These are phyloP conservation scores for Hirundichthys speculiger DNA, from an alignment of 2,113 vertebrate species.

Conservation along the genomic window DNA sequence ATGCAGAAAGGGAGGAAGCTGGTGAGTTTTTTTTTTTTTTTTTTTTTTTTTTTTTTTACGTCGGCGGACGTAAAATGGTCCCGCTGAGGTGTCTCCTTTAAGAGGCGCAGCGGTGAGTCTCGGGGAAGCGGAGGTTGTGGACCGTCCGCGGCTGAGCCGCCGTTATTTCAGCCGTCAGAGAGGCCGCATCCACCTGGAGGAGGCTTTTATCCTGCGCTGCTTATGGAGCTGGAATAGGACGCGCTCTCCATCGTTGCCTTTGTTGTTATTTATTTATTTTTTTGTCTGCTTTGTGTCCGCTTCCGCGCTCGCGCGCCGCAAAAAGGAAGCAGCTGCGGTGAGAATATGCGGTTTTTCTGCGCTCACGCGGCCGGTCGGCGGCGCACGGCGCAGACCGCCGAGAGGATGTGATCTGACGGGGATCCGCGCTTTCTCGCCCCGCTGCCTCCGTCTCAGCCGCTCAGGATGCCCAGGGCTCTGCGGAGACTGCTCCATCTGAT, in stretches of 20 bases:
- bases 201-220: not conserved
- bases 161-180: not conserved
- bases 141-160: not conserved
- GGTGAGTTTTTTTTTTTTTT: not conserved
- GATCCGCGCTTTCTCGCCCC: conserved; percentile 30
- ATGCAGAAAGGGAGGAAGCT: no score
- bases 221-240: conserved; percentile 13
- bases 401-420: conserved; percentile 61
- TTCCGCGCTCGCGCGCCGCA: no score
- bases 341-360: no score
- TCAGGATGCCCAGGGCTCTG: conserved; percentile 86
- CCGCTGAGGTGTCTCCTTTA: conserved; percentile 45
- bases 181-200: not conserved
- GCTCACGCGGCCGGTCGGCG: not conserved
- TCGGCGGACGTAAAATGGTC: conserved; percentile 25
- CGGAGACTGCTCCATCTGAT: conserved; percentile 88
- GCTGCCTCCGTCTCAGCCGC: conserved; percentile 30
- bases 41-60: not conserved
- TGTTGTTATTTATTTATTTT: no score
- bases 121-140: conserved; percentile 7
- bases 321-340: no score
- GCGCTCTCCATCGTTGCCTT: no score
- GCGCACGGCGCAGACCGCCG: conserved; percentile 20
- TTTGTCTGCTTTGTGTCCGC: no score
- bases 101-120: conserved; percentile 25